A percentile compares a stretch with the other conserved stretches of the same genome.
These are phyloP conservation scores for Addax nasomaculatus DNA, from an alignment of 2,113 vertebrate genomes.

Conservation along the genomic window DNA sequence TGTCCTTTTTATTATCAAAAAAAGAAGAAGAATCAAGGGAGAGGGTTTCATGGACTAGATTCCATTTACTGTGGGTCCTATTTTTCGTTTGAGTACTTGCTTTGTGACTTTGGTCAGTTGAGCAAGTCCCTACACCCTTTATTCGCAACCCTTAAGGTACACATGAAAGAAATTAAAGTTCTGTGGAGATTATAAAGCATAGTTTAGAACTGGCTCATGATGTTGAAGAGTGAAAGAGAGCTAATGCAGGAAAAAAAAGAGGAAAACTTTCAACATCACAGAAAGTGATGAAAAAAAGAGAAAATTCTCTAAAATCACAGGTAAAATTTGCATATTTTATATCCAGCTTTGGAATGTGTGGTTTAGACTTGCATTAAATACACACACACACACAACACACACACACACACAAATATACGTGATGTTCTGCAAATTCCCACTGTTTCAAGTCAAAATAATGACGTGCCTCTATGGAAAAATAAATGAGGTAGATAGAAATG, in stretches of 20 bases:
- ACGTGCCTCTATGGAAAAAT: neutral
- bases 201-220: neutral
- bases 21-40: neutral
- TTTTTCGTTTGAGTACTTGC: neutral
- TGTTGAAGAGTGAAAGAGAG: neutral
- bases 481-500: neutral
- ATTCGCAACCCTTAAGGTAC: neutral
- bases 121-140: neutral
- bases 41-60: neutral
- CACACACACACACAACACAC: neutral
- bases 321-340: neutral
- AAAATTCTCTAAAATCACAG: neutral
- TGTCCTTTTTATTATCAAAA: neutral
- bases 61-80: neutral
- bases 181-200: neutral
- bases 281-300: neutral
- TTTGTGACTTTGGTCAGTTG: neutral
- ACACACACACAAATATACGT: neutral
- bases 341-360: neutral
- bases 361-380: neutral
- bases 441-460: constrained; percentile 32
- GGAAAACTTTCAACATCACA: neutral
- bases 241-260: neutral
- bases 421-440: neutral
- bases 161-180: neutral